Evolutionary conservation across 2,797 vertebrate species (phyloP), one percentile per base, ranked within the genome.

Genomic region (Sparus aurata): DNA sequence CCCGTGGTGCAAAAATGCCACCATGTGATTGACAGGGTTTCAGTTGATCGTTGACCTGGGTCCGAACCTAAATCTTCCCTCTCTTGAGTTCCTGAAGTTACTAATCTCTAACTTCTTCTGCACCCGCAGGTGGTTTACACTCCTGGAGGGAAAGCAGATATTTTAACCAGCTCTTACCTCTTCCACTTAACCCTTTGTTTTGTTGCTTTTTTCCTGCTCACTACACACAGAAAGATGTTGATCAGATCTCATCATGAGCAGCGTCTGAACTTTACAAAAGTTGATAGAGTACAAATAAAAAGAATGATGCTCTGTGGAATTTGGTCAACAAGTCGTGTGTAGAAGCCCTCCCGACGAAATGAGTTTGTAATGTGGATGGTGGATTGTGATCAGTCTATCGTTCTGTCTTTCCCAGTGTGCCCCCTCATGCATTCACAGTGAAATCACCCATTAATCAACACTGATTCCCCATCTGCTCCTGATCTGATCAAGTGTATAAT

Each of bases 91-190:
- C 64, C 85, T 10, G 1, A 45, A 78, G 43, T 12, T 0, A 87
- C 86, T 82, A 77, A 83, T 30, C 62, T 77, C 71, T 73, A 62
- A 86, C 59, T 30, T 80, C 43, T 84, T 87, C 79, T 79, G 77
- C 55, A 22, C 79, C 83, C 17, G 62, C 81, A 89, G 91, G 84
- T 55, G 66, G 71, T 88, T 84, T 58, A 41, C 27, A 0, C 61
- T 82, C 77, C 86, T 77, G 77, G 63, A 74, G 27, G 75, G 64
- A 74, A 66, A 27, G 72, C 84, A 75, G 72, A 46, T 3, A 50
- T 60, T 0, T 46, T 82, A 85, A 85, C 73, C 75, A 41, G n/a
- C 66, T 72, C 0, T 65, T n/a, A 34, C 41, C 45, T 62, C 65
- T 60, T 57, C 27, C 43, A 72, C 34, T 34, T 65, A 83, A 79